These are phyloP conservation scores for Diorhabda sublineata DNA, from an alignment of 1,140 invertebrate species.

Conservation along the genomic window DNA sequence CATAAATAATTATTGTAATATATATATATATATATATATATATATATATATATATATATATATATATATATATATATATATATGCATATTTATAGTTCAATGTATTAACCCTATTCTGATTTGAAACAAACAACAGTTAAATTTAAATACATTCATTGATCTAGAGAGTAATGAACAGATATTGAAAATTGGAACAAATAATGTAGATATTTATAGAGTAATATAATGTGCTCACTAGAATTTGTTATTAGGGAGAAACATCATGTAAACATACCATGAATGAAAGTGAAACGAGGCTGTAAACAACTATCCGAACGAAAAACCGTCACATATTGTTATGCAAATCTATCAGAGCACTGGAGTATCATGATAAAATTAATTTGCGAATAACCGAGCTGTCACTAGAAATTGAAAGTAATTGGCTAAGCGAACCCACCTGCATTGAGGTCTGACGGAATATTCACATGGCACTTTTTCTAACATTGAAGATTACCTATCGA, in stretches of 20 bases:
- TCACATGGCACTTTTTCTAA: slow-evolving; percentile 39
- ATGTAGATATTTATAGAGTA: no score
- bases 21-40: no score
- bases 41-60: no score
- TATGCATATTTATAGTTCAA: no score
- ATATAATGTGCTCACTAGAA: no score
- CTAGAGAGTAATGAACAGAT: no score
- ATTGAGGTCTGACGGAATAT: slow-evolving; percentile 37
- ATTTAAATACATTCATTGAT: no score
- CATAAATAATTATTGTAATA: no score
- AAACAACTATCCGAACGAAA: not conserved
- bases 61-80: no score
- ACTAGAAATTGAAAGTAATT: slow-evolving; percentile 18
- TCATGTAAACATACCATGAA: not conserved
- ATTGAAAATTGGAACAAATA: no score
- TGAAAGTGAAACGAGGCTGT: not conserved
- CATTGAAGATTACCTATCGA: slow-evolving; percentile 32
- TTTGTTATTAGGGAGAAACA: not conserved
- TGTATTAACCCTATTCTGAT: no score
- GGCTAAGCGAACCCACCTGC: slow-evolving; percentile 33
- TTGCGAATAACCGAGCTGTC: not conserved
- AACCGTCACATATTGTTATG: not conserved
- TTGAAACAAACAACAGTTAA: no score
- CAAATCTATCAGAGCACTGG: not conserved
- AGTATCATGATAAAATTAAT: not conserved